Percentiles rank a stretch among this genome's conserved stretches.
Conservation (phyloP, 2,113 vertebrate species). For the Rattus rattus region DNA sequence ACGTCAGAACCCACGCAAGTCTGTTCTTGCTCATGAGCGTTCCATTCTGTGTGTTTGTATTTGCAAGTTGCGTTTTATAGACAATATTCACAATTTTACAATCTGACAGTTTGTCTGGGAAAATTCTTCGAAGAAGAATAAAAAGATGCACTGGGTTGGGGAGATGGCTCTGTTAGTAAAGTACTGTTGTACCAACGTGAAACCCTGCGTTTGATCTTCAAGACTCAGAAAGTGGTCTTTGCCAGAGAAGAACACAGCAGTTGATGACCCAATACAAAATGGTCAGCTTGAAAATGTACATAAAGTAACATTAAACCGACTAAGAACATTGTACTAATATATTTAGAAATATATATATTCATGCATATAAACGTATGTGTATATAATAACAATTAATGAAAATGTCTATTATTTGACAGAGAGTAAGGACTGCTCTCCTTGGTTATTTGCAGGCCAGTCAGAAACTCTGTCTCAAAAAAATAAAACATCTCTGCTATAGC, state of each 20-base stretch:
- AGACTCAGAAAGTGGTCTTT: neutral
- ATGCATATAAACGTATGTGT: too few relatives aligned
- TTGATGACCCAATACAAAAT: neutral
- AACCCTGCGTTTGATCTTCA: neutral
- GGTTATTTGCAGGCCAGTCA: neutral
- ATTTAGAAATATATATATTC: neutral
- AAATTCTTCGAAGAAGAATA: conserved; percentile 64
- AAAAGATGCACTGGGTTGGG: neutral
- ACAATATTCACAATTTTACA: conserved; percentile 69
- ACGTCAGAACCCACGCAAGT: neutral
- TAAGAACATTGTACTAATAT: neutral
- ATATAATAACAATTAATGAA: neutral
- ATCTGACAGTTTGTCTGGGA: conserved; percentile 58
- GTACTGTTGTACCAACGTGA: neutral
- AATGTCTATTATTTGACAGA: neutral
- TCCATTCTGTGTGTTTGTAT: too few relatives aligned
- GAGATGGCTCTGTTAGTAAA: neutral
- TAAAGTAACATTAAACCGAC: neutral
- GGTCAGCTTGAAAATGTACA: neutral
- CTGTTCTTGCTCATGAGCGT: neutral
- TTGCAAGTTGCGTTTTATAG: conserved; percentile 43
- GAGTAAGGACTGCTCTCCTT: neutral
- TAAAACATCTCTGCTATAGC: neutral
- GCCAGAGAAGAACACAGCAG: neutral
- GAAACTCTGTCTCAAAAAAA: neutral